Base-by-base conservation (phyloP, 2,888 invertebrate species). In the Phrixothrix hirtus region DNA sequence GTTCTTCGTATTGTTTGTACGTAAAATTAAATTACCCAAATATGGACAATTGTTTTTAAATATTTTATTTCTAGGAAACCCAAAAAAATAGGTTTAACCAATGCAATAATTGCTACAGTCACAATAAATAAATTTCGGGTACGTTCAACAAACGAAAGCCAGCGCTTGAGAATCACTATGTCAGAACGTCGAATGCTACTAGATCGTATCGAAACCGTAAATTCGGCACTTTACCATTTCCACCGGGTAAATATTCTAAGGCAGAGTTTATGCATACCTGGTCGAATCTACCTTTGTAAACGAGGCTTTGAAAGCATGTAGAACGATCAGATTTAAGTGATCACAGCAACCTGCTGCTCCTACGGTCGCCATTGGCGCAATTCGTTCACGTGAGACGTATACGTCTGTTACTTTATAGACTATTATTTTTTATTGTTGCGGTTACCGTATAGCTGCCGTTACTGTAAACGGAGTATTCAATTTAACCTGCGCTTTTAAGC, bases 351-450 rank as follows among this genome's bases (percentile, higher is more conserved):
- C 46, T 59, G 54, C 54, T 37, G 52, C 55, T 46, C 52, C 43
- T 47, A 25, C 37, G 21, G 29, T 42, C 39, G 32, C 60, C 46
- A 65, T 66, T 65, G 66, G 64, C 32, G 42, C 59, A 44, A 12
- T 32, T 31, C 49, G 45, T 64, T 49, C 66, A 66, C 66, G 65
- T 66, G 66, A 52, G 57, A 50, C 50, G 46, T 43, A 50, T 53
- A 60, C 59, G 61, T 61, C 57, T 60, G 62, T 62, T 59, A 53
- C 52, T 53, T 61, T 61, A 62, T 54, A 55, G 61, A 60, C 63
- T 61, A 58, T 64, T 61, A 58, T 62, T 61, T 60, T 59, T 57
- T 58, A 56, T 59, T 57, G 64, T 67, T 63, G 61, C 59, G 36
- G 47, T 53, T 53, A 46, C 52, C 30, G 42, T 26, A 43, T 43